A percentile compares a stretch with the other conserved stretches of the same genome.
Conservation (phyloP, 2,113 vertebrate genomes). For the Clarias gariepinus region DNA sequence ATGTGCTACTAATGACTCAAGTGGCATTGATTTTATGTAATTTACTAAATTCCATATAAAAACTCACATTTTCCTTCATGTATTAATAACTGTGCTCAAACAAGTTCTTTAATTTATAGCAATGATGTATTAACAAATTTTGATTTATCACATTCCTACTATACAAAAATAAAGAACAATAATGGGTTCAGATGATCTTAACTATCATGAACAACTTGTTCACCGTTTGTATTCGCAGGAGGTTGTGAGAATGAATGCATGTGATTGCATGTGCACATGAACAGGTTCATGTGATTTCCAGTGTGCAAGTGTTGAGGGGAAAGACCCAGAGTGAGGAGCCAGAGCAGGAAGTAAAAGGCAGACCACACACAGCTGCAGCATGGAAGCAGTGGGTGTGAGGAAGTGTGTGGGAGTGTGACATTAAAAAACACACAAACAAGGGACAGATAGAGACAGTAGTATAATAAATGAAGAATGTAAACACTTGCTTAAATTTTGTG, state of each 20-base stretch:
- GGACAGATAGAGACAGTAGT: conserved; percentile 10
- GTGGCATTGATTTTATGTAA: not conserved
- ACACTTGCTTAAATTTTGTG: not conserved
- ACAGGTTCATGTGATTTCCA: conserved; percentile 50
- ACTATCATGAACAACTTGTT: not conserved
- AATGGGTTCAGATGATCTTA: not conserved
- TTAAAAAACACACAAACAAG: conserved; percentile 53
- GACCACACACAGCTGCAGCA: conserved; percentile 60
- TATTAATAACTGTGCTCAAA: not conserved
- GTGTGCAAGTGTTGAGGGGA: conserved; percentile 43
- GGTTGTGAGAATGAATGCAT: conserved; percentile 6
- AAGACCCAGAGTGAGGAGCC: conserved; percentile 54
- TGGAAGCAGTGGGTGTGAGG: conserved; percentile 60
- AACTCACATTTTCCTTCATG: not conserved
- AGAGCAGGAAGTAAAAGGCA: conserved; percentile 58
- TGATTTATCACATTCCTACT: not conserved
- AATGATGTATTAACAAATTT: too few species aligned
- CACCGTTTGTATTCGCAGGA: not conserved
- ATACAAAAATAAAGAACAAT: not conserved
- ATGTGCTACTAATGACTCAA: not conserved
- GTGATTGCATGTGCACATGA: conserved; percentile 31
- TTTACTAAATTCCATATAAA: not conserved
- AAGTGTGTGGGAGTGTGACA: conserved; percentile 61
- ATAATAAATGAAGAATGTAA: conserved; percentile 15
- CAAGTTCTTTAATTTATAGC: not conserved